phyloP scores from a whole-genome alignment of 1,140 invertebrate genomes.

The Sipha flava region DNA sequence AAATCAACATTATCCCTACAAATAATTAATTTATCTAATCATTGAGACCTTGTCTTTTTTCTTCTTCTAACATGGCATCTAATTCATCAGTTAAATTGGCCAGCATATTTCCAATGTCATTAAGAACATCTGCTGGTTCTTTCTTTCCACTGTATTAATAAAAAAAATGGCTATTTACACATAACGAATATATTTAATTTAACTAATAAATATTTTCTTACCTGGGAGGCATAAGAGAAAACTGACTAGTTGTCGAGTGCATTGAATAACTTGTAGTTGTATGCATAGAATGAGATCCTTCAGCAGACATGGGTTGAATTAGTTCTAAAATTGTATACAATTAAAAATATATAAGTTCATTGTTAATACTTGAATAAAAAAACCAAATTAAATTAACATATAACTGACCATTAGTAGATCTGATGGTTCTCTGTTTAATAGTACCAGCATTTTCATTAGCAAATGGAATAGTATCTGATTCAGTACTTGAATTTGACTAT shows the following conservation, averaged over 20 bases:
- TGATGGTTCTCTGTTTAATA: constrained; percentile 69
- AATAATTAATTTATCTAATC: constrained; percentile 44
- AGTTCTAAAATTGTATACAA: background rate
- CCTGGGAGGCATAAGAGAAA: background rate
- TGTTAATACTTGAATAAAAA: background rate
- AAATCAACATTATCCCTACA: background rate
- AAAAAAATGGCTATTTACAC: background rate
- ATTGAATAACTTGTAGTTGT: background rate
- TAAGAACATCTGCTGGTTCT: constrained; percentile 81
- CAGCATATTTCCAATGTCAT: constrained; percentile 94
- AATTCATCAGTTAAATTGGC: constrained; percentile 87
- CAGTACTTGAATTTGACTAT: constrained; percentile 87
- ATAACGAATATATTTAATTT: background rate
- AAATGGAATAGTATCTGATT: constrained; percentile 94
- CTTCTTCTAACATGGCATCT: constrained; percentile 88
- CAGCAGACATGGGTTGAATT: constrained; percentile 13
- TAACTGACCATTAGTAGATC: constrained; percentile 40
- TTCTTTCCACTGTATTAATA: constrained; percentile 39
- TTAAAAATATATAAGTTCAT: background rate
- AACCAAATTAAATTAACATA: background rate
- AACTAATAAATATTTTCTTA: background rate
- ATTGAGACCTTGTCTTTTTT: constrained; percentile 68
- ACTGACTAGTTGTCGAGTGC: background rate
- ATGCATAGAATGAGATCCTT: constrained; percentile 21
- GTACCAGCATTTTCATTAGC: constrained; percentile 98